Evolutionary conservation across 2,797 vertebrate genomes (phyloP), one percentile per base, ranked within the genome.

Genomic region (Chaenodraco wilsoni): DNA sequence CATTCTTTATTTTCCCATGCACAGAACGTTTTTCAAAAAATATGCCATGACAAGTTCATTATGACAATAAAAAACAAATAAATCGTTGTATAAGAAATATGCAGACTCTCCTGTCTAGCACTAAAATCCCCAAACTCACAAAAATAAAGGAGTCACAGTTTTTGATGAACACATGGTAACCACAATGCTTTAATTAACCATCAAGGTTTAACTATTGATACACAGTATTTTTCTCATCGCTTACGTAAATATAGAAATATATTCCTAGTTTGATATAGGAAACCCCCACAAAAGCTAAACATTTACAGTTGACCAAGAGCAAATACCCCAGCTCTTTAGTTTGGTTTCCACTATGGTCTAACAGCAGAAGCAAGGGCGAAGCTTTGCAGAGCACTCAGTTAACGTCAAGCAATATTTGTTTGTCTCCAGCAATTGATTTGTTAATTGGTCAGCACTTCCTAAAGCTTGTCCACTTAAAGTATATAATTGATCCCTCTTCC

Each of bases 1-100:
- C 27, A 74, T 71, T 78, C 62, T 89, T 91, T 89, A 89, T 91
- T 92, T 89, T 75, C 70, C 50, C 86, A 89, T 87, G 85, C 87
- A 85, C 73, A 84, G 58, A 84, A 89, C 67, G 9, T 31, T 84
- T 74, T 90, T 77, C 43, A 81, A 89, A 82, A 72, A 88, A 91
- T 88, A 85, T 81, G 72, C 82, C 86, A 83, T 68, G 63, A 82
- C 62, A 86, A 46, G 3, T 76, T 76, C 13, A 76, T 85, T 80
- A 37, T 73, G 71, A 76, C 66, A 79, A 74, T 66, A 57, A 86
- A 82, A 84, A 69, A 85, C 72, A 84, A 86, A 91, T 90, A 91
- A 90, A 90, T 86, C 82, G 65, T 65, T 66, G 84, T 46, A 73
- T 81, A 84, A 78, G 58, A 88, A 87, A 70, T 65, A 79, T 82